Evolutionary conservation across 2,113 vertebrate species (phyloP).

Genomic region (Athene cunicularia): DNA sequence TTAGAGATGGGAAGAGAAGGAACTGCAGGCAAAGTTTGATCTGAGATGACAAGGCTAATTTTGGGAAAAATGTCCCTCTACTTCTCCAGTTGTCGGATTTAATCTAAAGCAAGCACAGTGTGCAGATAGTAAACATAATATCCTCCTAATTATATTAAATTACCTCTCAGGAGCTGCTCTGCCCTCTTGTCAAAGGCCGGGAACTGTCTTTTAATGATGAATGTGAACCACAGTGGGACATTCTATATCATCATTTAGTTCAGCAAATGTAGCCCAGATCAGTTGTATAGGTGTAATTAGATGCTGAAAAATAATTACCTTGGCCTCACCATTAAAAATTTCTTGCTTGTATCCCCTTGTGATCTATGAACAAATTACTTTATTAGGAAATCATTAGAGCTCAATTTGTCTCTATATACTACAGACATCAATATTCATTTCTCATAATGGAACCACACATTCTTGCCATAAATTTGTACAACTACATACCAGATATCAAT

Average conservation of each 20-base stretch:
- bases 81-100: slow-evolving; percentile 14
- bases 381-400: slow-evolving; percentile 80
- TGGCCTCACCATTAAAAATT: slow-evolving; percentile 63
- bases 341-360: slow-evolving; percentile 67
- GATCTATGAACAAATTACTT: slow-evolving; percentile 81
- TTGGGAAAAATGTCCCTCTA: slow-evolving; percentile 10
- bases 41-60: slow-evolving; percentile 37
- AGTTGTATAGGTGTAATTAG: slow-evolving; percentile 76
- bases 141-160: slow-evolving; percentile 61
- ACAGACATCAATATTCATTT: slow-evolving; percentile 76
- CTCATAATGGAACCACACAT: slow-evolving; percentile 60
- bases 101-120: slow-evolving; percentile 30
- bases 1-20: not conserved
- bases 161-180: slow-evolving; percentile 56
- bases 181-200: slow-evolving; percentile 55
- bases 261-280: slow-evolving; percentile 28
- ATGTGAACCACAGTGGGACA: slow-evolving; percentile 38
- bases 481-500: slow-evolving; percentile 20
- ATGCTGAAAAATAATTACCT: slow-evolving; percentile 78
- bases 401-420: slow-evolving; percentile 75
- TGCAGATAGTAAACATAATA: slow-evolving; percentile 66
- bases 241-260: slow-evolving; percentile 55
- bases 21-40: slow-evolving; percentile 20
- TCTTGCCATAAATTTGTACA: slow-evolving; percentile 57
- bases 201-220: slow-evolving; percentile 50